Evolutionary conservation across 2,797 vertebrate genomes (phyloP).

Genomic region (Gymnocypris eckloni): DNA sequence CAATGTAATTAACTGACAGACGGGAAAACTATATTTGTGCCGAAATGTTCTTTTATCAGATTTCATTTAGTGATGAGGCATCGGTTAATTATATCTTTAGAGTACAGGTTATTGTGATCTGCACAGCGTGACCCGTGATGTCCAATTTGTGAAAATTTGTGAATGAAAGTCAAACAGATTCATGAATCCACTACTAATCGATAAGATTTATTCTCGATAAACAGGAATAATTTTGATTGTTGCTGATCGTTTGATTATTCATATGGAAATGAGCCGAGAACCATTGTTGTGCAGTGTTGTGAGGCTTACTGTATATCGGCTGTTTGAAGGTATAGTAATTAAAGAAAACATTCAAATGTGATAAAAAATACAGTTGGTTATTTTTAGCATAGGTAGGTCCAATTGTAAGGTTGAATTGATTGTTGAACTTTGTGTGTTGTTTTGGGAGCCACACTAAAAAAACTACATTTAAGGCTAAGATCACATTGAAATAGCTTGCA

Average conservation of each 20-base stretch:
- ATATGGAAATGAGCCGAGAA: neutral
- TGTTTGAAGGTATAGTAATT: neutral
- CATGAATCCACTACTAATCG: slow-evolving; percentile 10
- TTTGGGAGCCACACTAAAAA: neutral
- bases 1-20: slow-evolving; percentile 5
- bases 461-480: neutral
- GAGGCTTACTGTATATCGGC: neutral
- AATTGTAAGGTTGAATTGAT: neutral
- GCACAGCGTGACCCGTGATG: neutral
- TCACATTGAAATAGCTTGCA: neutral
- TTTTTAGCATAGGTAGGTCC: neutral
- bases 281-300: neutral
- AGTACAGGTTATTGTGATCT: neutral
- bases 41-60: neutral
- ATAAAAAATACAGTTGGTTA: neutral
- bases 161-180: slow-evolving; percentile 3
- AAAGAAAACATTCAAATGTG: neutral
- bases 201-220: neutral
- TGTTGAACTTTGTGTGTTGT: neutral
- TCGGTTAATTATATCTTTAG: slow-evolving; percentile 13
- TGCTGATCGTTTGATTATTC: neutral
- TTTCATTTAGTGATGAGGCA: slow-evolving; percentile 8
- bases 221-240: neutral
- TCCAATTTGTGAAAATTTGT: slow-evolving; percentile 19
- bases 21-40: slow-evolving; percentile 13